Evolutionary conservation across 2,888 invertebrate genomes (phyloP).

Genomic region (Thymelicus sylvestris): DNA sequence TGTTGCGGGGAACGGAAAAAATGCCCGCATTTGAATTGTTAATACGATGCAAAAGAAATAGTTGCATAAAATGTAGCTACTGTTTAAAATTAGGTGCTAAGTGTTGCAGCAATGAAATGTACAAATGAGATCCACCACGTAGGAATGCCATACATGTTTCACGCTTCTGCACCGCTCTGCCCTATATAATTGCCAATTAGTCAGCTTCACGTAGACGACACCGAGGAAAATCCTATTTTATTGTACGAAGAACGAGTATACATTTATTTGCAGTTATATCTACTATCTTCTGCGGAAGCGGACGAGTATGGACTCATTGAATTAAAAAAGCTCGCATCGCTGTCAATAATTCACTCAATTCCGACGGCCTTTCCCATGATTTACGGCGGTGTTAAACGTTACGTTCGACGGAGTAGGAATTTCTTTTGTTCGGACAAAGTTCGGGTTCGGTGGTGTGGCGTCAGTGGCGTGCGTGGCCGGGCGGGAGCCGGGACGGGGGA

Average conservation of each 20-base stretch:
- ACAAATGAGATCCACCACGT: slow-evolving; percentile 50
- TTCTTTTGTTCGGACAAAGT: slow-evolving; percentile 61
- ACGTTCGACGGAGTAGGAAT: slow-evolving; percentile 59
- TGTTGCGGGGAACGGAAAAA: slow-evolving; percentile 76
- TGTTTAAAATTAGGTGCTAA: slow-evolving; percentile 72
- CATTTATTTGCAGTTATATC: slow-evolving; percentile 27
- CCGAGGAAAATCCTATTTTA: slow-evolving; percentile 36
- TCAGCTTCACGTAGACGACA: slow-evolving; percentile 38
- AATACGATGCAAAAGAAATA: slow-evolving; percentile 77
- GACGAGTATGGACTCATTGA: slow-evolving; percentile 35
- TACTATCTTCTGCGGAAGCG: slow-evolving; percentile 9
- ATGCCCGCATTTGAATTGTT: slow-evolving; percentile 79
- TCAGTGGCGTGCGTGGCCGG: slow-evolving; percentile 67
- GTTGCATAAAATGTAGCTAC: slow-evolving; percentile 72
- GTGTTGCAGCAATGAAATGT: slow-evolving; percentile 63
- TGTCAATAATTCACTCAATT: slow-evolving; percentile 47
- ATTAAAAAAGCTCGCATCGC: slow-evolving; percentile 42
- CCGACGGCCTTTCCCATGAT: slow-evolving; percentile 48
- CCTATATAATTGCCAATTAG: slow-evolving; percentile 39
- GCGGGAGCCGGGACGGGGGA: too few relatives aligned
- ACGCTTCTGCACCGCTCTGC: slow-evolving; percentile 35
- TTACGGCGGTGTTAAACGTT: slow-evolving; percentile 60
- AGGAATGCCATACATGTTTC: slow-evolving; percentile 38
- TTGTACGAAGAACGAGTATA: slow-evolving; percentile 33
- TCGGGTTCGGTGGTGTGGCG: slow-evolving; percentile 44